phyloP scores from a whole-genome alignment of 2,797 vertebrate genomes.

The Tragelaphus oryx region DNA sequence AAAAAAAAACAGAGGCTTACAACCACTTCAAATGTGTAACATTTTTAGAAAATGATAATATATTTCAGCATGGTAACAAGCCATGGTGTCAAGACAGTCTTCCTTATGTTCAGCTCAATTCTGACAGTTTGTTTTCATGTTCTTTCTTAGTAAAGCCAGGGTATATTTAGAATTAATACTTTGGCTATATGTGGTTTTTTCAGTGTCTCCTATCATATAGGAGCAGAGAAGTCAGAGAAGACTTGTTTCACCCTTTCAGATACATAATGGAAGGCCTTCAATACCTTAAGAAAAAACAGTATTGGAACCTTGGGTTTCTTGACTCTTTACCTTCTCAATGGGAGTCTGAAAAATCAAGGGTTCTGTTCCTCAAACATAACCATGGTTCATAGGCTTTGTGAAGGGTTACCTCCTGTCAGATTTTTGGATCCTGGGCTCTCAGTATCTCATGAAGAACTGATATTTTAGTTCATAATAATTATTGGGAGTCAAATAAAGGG shows the following conservation, averaged over 20 bases:
- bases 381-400: background rate
- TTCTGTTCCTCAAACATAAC: background rate
- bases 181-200: background rate
- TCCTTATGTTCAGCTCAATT: background rate
- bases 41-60: slow-evolving; percentile 31
- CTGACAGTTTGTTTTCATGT: background rate
- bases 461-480: background rate
- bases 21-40: slow-evolving; percentile 8
- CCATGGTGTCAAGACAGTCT: background rate
- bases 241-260: background rate
- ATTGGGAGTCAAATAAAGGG: background rate
- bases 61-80: background rate
- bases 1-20: background rate
- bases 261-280: background rate
- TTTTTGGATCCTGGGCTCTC: background rate
- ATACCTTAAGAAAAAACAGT: background rate
- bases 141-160: background rate
- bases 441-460: background rate
- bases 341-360: background rate
- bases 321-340: background rate
- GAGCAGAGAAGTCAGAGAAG: background rate
- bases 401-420: background rate
- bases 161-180: slow-evolving; percentile 3
- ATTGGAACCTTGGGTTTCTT: background rate
- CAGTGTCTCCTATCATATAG: background rate